Evolutionary conservation across 2,888 invertebrate species (phyloP).

Genomic region (Patella caerulea): DNA sequence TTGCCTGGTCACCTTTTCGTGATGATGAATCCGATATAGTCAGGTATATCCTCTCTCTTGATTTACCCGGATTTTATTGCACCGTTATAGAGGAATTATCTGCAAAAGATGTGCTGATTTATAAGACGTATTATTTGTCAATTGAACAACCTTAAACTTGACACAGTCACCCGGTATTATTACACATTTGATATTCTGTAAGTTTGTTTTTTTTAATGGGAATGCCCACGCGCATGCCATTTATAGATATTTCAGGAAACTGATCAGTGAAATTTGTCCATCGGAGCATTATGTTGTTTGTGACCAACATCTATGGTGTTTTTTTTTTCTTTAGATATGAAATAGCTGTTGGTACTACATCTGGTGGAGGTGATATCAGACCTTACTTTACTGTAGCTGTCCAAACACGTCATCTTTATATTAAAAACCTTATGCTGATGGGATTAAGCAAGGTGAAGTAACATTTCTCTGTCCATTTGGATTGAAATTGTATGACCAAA

Average conservation of each 20-base stretch:
- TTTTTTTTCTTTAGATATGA: conserved; percentile 35
- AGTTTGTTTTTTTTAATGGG: no score
- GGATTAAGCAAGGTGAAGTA: conserved; percentile 41
- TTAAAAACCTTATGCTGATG: conserved; percentile 36
- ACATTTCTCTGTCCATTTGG: no score
- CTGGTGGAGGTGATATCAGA: conserved; percentile 46
- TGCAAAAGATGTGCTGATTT: not conserved
- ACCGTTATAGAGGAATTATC: not conserved
- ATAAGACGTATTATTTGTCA: no score
- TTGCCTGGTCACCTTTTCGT: conserved; percentile 42
- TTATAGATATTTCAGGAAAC: no score
- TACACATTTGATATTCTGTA: no score
- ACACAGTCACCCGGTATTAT: no score
- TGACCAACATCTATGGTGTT: not conserved
- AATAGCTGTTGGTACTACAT: conserved; percentile 44
- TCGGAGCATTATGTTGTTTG: no score
- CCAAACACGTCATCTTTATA: conserved; percentile 28
- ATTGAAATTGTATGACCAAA: no score
- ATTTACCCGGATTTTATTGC: no score
- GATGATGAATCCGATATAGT: conserved; percentile 42
- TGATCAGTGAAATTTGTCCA: no score
- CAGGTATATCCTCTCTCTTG: conserved; percentile 21
- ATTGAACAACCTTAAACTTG: no score
- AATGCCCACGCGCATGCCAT: no score
- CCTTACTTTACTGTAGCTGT: conserved; percentile 29